Percentiles rank a stretch among this genome's conserved stretches.
Evolutionary conservation across 2,113 vertebrate genomes (phyloP).

Genomic region (Anoplopoma fimbria): DNA sequence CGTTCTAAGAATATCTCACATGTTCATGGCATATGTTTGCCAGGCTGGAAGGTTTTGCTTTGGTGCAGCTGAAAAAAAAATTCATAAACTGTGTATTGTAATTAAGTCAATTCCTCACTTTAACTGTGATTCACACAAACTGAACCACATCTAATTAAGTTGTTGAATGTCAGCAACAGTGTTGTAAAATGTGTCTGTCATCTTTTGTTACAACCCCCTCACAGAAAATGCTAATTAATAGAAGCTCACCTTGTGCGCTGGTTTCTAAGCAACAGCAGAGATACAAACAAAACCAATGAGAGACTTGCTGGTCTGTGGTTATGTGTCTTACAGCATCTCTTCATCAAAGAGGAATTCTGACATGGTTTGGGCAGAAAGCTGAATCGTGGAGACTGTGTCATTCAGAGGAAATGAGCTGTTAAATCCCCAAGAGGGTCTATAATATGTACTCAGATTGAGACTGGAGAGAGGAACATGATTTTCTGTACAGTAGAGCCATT

Average conservation of each 20-base stretch:
- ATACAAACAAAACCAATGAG: conserved; percentile 71
- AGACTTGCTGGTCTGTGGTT: conserved; percentile 45
- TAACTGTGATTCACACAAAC: conserved; percentile 22
- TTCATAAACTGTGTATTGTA: conserved; percentile 32
- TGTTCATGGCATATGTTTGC: conserved; percentile 33
- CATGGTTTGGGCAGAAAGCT: conserved; percentile 43
- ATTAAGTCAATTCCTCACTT: conserved; percentile 44
- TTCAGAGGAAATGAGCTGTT: conserved; percentile 41
- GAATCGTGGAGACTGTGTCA: conserved; percentile 52
- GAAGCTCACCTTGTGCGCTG: conserved; percentile 63
- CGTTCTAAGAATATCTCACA: conserved; percentile 46
- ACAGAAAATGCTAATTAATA: conserved; percentile 34
- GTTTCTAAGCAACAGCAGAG: conserved; percentile 71
- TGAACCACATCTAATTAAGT: conserved; percentile 29
- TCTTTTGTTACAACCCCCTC: conserved; percentile 8
- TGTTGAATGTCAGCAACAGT: not conserved
- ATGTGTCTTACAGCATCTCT: conserved; percentile 44
- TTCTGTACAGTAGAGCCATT: conserved; percentile 66
- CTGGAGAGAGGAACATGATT: conserved; percentile 13
- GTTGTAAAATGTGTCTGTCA: not conserved
- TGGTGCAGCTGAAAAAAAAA: conserved; percentile 29
- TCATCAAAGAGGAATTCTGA: conserved; percentile 72
- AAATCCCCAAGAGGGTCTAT: conserved; percentile 49
- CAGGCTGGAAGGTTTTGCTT: conserved; percentile 26
- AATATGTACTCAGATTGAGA: conserved; percentile 23